phyloP scores from a whole-genome alignment of 2,888 invertebrate genomes.

The Agriopis aurantiaria region DNA sequence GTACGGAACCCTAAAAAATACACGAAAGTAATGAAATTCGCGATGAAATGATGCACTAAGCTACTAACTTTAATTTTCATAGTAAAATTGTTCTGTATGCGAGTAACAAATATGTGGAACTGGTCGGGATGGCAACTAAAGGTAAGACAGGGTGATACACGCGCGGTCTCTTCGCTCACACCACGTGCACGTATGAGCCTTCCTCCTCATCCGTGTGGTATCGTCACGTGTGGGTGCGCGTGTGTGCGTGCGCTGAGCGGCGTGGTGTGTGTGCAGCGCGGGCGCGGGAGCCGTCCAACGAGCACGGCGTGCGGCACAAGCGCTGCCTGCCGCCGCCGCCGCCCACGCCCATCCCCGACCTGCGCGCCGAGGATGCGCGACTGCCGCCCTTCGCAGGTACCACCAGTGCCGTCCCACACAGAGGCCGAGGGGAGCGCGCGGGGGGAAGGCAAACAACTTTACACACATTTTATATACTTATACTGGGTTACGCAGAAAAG shows the following conservation, averaged over 20 bases:
- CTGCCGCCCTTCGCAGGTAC: slow-evolving; percentile 81
- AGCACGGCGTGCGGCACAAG: slow-evolving; percentile 94
- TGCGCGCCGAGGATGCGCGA: slow-evolving; percentile 88
- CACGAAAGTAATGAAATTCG: neutral
- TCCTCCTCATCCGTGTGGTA: neutral
- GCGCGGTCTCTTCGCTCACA: neutral
- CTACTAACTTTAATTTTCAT: too few relatives aligned
- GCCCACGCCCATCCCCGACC: slow-evolving; percentile 94
- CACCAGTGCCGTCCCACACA: slow-evolving; percentile 17
- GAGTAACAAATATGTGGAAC: neutral
- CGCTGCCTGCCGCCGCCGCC: slow-evolving; percentile 93
- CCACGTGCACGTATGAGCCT: neutral
- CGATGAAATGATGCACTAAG: too few relatives aligned
- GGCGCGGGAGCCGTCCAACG: slow-evolving; percentile 90
- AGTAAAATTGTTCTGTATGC: too few relatives aligned
- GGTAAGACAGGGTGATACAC: slow-evolving; percentile 46
- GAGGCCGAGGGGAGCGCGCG: neutral
- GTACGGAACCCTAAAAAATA: neutral
- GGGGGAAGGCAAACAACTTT: slow-evolving; percentile 32
- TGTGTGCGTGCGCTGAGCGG: slow-evolving; percentile 25
- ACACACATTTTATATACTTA: neutral
- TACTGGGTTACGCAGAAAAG: too few relatives aligned
- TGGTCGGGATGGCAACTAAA: slow-evolving; percentile 13
- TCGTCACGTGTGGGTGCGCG: slow-evolving; percentile 6
- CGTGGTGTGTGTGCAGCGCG: slow-evolving; percentile 53